These are phyloP conservation scores for Tinamus major DNA, from an alignment of 2,797 vertebrate genomes.

Conservation along the genomic window DNA sequence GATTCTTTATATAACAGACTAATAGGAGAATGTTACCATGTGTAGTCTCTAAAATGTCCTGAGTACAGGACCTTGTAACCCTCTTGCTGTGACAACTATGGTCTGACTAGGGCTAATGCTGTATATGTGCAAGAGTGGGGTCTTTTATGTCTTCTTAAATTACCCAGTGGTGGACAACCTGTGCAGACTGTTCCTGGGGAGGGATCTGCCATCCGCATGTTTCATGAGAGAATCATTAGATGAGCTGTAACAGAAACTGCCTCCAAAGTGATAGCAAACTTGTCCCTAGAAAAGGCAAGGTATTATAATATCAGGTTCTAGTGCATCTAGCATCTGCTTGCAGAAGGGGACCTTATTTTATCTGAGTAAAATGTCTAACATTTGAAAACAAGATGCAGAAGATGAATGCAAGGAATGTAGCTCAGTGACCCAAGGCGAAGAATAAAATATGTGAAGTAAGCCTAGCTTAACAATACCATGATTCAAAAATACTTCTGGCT, in stretches of 20 bases:
- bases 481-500: not conserved
- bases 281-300: not conserved
- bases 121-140: not conserved
- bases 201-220: not conserved
- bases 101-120: not conserved
- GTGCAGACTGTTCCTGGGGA: not conserved
- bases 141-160: not conserved
- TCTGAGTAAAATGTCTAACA: no score
- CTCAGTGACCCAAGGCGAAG: not conserved
- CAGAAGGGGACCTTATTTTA: not conserved
- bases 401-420: not conserved
- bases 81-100: not conserved
- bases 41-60: not conserved
- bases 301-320: not conserved
- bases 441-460: not conserved
- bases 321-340: not conserved
- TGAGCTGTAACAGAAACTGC: not conserved
- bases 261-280: not conserved
- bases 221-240: not conserved
- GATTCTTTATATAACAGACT: not conserved
- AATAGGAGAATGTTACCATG: not conserved
- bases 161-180: not conserved
- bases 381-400: not conserved
- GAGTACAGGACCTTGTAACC: not conserved
- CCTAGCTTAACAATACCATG: not conserved